A percentile compares a stretch with the other conserved stretches of the same genome.
These are phyloP conservation scores for Druon quercuslanigerum DNA, from an alignment of 1,140 invertebrate species.

Conservation along the genomic window DNA sequence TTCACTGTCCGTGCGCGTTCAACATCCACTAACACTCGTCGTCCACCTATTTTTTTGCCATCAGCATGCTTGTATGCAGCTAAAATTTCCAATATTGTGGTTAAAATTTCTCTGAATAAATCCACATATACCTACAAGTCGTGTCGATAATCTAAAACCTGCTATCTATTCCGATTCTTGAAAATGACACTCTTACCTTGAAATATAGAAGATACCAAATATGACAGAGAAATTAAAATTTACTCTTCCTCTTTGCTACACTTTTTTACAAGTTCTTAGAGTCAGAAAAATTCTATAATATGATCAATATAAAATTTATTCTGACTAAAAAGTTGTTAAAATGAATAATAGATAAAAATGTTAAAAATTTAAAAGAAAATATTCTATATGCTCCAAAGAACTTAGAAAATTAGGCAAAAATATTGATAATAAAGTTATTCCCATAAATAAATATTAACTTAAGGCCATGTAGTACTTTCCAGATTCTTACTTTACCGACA, in stretches of 20 bases:
- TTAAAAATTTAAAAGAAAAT: too few species aligned
- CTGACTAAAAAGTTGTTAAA: too few species aligned
- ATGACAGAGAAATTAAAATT: not conserved
- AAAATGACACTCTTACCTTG: not conserved
- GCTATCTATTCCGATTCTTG: not conserved
- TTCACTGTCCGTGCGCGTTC: conserved; percentile 98
- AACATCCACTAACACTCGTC: conserved; percentile 98
- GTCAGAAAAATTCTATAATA: too few species aligned
- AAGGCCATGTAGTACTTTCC: too few species aligned
- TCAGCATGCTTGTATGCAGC: conserved; percentile 99
- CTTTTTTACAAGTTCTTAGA: not conserved
- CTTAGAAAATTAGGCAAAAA: too few species aligned
- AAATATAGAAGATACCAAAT: too few species aligned
- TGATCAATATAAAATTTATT: too few species aligned
- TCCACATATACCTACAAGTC: conserved; percentile 27
- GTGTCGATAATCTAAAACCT: conserved; percentile 15
- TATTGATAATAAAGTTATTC: too few species aligned
- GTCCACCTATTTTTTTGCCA: conserved; percentile 99
- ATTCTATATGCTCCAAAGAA: too few species aligned
- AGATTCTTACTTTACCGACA: too few species aligned
- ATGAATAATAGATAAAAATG: too few species aligned
- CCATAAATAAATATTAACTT: too few species aligned
- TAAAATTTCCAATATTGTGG: conserved; percentile 75
- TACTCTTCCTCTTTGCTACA: not conserved
- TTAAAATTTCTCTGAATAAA: conserved; percentile 43